Percentiles rank a stretch among this genome's conserved stretches.
phyloP scores from a whole-genome alignment of 1,140 invertebrate genomes.

The Dryas iulia region DNA sequence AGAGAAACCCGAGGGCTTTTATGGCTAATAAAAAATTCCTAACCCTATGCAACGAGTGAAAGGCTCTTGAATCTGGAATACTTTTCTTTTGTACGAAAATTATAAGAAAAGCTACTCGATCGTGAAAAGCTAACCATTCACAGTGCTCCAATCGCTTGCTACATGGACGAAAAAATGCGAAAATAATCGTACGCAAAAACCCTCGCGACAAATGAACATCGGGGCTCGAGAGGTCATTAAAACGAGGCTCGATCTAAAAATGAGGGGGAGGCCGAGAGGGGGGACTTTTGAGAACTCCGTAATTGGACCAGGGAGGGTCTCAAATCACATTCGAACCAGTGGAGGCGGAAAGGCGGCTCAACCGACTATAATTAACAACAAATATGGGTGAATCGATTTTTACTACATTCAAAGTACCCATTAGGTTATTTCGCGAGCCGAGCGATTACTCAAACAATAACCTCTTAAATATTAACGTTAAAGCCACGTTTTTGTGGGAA shows the following conservation, averaged over 20 bases:
- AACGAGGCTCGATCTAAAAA: constrained; percentile 76
- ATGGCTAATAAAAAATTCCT: constrained; percentile 27
- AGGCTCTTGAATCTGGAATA: constrained; percentile 23
- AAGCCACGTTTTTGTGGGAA: constrained; percentile 66
- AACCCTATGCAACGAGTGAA: constrained; percentile 29
- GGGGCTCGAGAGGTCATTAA: constrained; percentile 77
- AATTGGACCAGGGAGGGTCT: constrained; percentile 78
- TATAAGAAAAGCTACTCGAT: constrained; percentile 42
- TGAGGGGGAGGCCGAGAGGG: constrained; percentile 50
- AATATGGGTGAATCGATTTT: constrained; percentile 77
- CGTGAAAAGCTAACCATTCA: constrained; percentile 41
- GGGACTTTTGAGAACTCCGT: constrained; percentile 73
- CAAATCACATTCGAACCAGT: constrained; percentile 75
- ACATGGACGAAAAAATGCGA: constrained; percentile 60
- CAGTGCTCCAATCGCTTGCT: constrained; percentile 41
- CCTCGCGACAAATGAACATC: constrained; percentile 79
- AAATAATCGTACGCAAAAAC: constrained; percentile 75
- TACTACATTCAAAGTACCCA: constrained; percentile 55
- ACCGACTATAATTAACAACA: constrained; percentile 78
- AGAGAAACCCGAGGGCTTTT: background rate
- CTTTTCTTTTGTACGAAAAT: constrained; percentile 39
- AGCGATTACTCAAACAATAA: constrained; percentile 69
- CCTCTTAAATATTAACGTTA: constrained; percentile 67
- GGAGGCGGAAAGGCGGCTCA: constrained; percentile 74
- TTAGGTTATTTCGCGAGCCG: constrained; percentile 59